phyloP scores from a whole-genome alignment of 2,113 vertebrate species.

The Takifugu bimaculatus region DNA sequence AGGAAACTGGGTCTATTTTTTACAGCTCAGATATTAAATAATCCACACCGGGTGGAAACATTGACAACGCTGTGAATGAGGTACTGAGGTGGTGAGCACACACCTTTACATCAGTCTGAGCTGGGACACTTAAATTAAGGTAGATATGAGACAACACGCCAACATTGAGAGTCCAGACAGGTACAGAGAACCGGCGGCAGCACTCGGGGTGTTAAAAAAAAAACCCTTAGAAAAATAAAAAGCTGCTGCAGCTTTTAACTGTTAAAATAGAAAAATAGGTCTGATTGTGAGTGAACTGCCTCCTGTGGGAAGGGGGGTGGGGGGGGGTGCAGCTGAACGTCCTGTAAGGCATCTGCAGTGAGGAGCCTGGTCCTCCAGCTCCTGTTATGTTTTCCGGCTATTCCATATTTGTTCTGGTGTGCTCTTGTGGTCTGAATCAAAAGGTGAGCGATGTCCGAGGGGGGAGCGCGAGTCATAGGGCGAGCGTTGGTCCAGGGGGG shows the following conservation, averaged over 20 bases:
- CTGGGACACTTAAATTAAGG: constrained; percentile 74
- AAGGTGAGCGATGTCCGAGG: constrained; percentile 86
- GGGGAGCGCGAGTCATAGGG: constrained; percentile 89
- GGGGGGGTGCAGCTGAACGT: constrained; percentile 70
- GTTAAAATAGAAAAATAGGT: constrained; percentile 98
- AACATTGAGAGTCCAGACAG: constrained; percentile 21
- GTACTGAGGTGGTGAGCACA: constrained; percentile 94
- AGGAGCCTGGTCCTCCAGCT: constrained; percentile 50
- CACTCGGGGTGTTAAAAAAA: constrained; percentile 68
- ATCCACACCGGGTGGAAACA: constrained; percentile 91
- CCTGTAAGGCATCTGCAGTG: constrained; percentile 86
- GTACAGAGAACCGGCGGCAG: background rate
- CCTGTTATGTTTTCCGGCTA: constrained; percentile 93
- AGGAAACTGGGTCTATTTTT: constrained; percentile 80
- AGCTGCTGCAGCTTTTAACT: constrained; percentile 83
- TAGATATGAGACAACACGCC: constrained; percentile 71
- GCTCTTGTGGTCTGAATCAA: constrained; percentile 94
- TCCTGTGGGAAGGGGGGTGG: background rate
- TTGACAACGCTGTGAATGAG: constrained; percentile 94
- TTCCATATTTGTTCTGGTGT: constrained; percentile 97
- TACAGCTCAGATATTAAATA: constrained; percentile 98
- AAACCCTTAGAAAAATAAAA: constrained; percentile 87
- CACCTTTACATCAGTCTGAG: constrained; percentile 65
- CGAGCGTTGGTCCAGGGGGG: constrained; percentile 89
- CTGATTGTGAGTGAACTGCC: constrained; percentile 22